Conservation (phyloP, 1,140 invertebrate genomes). For the Radopholus similis region DNA sequence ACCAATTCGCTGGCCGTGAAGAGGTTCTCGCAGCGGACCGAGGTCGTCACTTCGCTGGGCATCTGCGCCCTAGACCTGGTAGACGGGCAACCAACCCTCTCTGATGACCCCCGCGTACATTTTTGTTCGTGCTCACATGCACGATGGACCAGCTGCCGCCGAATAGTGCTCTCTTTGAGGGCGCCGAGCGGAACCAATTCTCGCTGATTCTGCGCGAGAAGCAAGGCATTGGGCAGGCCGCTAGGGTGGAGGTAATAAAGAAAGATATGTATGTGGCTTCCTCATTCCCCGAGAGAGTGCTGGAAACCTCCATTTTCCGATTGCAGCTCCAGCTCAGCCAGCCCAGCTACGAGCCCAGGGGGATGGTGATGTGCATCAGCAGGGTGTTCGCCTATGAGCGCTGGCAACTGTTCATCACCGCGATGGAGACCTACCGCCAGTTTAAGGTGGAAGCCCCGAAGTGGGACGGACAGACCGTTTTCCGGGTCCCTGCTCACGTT, state of each 20-base stretch:
- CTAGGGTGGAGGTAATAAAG: neutral
- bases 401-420: conserved; percentile 26
- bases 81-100: too few relatives aligned
- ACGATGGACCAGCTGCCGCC: neutral
- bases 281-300: neutral
- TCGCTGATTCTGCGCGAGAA: neutral
- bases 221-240: neutral
- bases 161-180: neutral
- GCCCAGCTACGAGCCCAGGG: neutral
- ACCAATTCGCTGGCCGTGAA: neutral
- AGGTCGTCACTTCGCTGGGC: neutral
- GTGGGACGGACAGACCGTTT: too few relatives aligned
- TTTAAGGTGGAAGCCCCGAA: neutral
- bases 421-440: conserved; percentile 19
- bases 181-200: neutral
- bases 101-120: too few relatives aligned
- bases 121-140: neutral
- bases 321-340: conserved; percentile 8
- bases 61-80: conserved; percentile 15
- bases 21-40: neutral
- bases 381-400: conserved; percentile 24
- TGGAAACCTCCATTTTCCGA: neutral
- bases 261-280: neutral
- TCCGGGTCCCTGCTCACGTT: too few relatives aligned
- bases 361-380: conserved; percentile 27